Percentiles rank a stretch among this genome's conserved stretches.
Evolutionary conservation across 1,140 invertebrate species (phyloP).

Genomic region (Leptopilina boulardi): DNA sequence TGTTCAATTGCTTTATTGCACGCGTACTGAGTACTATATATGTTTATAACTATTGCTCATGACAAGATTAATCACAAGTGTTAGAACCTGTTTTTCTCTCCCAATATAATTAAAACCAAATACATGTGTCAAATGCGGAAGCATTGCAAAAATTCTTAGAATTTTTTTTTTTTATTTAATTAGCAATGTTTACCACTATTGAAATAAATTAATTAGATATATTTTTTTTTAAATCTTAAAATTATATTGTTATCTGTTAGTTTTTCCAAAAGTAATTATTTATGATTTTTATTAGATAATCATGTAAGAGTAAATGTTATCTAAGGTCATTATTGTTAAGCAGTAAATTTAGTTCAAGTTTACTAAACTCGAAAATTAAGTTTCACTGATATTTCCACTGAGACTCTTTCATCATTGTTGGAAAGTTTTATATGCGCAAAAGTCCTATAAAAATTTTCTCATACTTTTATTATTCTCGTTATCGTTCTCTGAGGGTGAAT

Average conservation of each 20-base stretch:
- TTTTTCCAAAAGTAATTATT: background rate
- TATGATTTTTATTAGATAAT: background rate
- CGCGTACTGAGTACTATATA: background rate
- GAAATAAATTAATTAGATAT: no score
- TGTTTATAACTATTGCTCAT: background rate
- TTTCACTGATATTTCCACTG: background rate
- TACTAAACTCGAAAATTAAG: constrained; percentile 13
- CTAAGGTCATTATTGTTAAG: background rate
- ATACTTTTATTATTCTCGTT: no score
- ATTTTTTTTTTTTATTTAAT: no score
- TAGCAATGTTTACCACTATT: no score
- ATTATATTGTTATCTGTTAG: no score
- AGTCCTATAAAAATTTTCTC: no score
- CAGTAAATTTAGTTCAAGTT: background rate
- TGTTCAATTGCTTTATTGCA: background rate
- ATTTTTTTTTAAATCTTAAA: no score
- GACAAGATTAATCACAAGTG: background rate
- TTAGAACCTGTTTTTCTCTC: background rate
- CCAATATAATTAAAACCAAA: no score
- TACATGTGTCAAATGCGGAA: no score
- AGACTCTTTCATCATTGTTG: background rate
- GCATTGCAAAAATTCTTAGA: no score
- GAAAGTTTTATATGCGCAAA: background rate
- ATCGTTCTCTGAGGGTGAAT: no score
- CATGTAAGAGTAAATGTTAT: background rate